A percentile compares a stretch with the other conserved stretches of the same genome.
phyloP scores from a whole-genome alignment of 2,888 invertebrate species.

The Panzeria rudis region DNA sequence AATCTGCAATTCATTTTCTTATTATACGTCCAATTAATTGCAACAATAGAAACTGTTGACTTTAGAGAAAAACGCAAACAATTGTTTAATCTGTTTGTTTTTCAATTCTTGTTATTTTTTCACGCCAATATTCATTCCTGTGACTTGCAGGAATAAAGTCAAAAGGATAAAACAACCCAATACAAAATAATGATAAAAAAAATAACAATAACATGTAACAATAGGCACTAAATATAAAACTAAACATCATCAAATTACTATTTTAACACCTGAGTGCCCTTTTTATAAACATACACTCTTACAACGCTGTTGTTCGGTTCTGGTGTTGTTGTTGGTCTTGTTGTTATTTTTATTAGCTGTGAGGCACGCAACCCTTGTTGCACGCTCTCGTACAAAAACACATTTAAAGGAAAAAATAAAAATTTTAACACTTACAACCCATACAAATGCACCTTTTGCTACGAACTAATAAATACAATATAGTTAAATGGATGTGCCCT shows the following conservation, averaged over 20 bases:
- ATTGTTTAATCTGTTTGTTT: slow-evolving; percentile 66
- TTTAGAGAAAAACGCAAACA: slow-evolving; percentile 58
- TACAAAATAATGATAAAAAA: slow-evolving; percentile 30
- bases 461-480: neutral
- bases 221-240: slow-evolving; percentile 65
- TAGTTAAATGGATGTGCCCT: neutral
- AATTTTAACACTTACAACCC: slow-evolving; percentile 32
- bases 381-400: slow-evolving; percentile 23
- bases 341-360: slow-evolving; percentile 54
- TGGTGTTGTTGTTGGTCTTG: slow-evolving; percentile 33
- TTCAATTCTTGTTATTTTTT: slow-evolving; percentile 49
- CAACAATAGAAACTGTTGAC: slow-evolving; percentile 68
- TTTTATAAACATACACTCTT: slow-evolving; percentile 43
- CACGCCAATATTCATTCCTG: slow-evolving; percentile 57
- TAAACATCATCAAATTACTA: slow-evolving; percentile 73
- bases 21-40: slow-evolving; percentile 69
- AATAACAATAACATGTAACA: slow-evolving; percentile 41
- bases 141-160: slow-evolving; percentile 48
- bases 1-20: slow-evolving; percentile 66
- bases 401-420: slow-evolving; percentile 3
- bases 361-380: slow-evolving; percentile 68
- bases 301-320: neutral
- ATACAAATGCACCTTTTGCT: slow-evolving; percentile 31
- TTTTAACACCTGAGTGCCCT: slow-evolving; percentile 72
- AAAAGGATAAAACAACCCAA: slow-evolving; percentile 45